Conservation (phyloP, 2,888 invertebrate genomes). For the Dryadula phaetusa region DNA sequence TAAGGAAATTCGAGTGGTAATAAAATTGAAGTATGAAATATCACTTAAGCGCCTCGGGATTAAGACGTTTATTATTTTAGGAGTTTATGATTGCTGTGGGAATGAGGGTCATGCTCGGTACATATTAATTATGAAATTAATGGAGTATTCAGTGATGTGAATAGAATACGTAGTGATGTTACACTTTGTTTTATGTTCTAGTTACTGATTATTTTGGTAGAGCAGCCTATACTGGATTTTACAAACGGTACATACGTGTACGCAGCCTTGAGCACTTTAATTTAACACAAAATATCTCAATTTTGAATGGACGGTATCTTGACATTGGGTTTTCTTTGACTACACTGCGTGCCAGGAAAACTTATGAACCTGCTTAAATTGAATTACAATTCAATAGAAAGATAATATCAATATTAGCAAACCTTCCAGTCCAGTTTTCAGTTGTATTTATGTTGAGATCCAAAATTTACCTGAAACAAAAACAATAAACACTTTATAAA, state of each 20-base stretch:
- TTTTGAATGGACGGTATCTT: too few relatives aligned
- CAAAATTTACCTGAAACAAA: slow-evolving; percentile 1
- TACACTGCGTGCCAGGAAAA: too few relatives aligned
- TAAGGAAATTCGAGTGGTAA: slow-evolving; percentile 78
- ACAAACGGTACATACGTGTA: too few relatives aligned
- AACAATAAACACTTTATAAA: neutral
- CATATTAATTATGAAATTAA: slow-evolving; percentile 1
- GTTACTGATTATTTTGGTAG: too few relatives aligned
- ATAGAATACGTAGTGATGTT: neutral
- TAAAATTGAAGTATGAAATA: slow-evolving; percentile 62
- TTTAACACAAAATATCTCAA: too few relatives aligned
- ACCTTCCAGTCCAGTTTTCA: neutral
- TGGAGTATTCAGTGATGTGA: neutral
- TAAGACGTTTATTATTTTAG: slow-evolving; percentile 41
- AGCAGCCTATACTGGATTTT: too few relatives aligned
- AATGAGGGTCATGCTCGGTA: slow-evolving; percentile 14
- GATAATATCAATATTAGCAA: too few relatives aligned
- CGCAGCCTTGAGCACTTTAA: too few relatives aligned
- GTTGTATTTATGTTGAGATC: neutral
- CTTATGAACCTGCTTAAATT: too few relatives aligned
- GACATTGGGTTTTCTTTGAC: too few relatives aligned
- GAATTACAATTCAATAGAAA: too few relatives aligned
- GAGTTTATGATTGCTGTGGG: slow-evolving; percentile 31
- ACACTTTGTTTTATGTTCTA: neutral
- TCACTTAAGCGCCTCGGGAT: slow-evolving; percentile 39